A percentile compares a stretch with the other conserved stretches of the same genome.
Conservation (phyloP, 2,797 vertebrate genomes). For the Halcyon chelicuti region DNA sequence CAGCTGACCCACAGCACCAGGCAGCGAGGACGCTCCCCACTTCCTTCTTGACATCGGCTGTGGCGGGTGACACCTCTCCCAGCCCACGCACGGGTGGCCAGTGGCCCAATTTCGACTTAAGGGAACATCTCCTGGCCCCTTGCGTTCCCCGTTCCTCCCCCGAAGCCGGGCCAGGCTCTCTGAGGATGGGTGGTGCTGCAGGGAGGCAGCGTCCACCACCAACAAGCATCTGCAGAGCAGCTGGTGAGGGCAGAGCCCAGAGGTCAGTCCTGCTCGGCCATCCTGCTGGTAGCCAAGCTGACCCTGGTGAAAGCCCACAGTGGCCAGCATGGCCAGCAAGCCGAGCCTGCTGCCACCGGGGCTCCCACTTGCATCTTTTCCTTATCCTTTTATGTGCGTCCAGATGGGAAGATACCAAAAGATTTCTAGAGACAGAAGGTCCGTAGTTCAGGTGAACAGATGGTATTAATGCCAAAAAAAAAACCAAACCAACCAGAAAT, state of each 20-base stretch:
- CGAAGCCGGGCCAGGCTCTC: not conserved
- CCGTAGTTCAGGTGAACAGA: conserved; percentile 66
- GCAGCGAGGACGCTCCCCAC: not conserved
- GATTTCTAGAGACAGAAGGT: conserved; percentile 50
- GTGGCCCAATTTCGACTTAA: not conserved
- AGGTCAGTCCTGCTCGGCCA: not conserved
- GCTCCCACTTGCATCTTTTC: not conserved
- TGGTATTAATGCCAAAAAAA: conserved; percentile 65
- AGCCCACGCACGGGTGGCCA: rapidly evolving
- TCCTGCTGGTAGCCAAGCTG: not conserved
- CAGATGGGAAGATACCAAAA: conserved; percentile 66
- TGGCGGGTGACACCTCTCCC: not conserved
- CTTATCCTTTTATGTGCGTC: conserved; percentile 11
- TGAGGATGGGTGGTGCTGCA: not conserved
- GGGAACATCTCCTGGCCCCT: not conserved
- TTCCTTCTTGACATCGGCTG: rapidly evolving
- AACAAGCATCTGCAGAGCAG: not conserved
- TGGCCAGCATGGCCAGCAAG: not conserved
- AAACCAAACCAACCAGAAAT: conserved; percentile 8
- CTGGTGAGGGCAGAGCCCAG: not conserved
- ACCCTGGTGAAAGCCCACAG: not conserved
- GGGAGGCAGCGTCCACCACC: not conserved
- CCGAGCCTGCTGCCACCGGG: not conserved
- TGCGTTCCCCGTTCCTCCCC: not conserved
- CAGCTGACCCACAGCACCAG: not conserved